A percentile compares a stretch with the other conserved stretches of the same genome.
Conservation (phyloP, 2,797 vertebrate genomes). For the Etheostoma perlongum region DNA sequence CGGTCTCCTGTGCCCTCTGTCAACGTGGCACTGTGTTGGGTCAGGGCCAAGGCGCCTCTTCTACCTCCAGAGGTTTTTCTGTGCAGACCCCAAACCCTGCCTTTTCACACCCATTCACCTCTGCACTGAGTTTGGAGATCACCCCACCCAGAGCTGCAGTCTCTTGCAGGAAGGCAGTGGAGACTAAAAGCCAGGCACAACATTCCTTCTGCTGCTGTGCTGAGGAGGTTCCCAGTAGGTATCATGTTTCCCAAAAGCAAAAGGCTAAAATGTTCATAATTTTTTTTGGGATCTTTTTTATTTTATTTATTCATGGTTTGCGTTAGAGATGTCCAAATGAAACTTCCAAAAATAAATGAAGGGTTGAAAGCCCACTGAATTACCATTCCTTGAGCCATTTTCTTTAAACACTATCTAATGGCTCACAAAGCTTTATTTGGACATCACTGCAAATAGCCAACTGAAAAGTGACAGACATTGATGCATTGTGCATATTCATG, state of each 20-base stretch:
- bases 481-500: too few species aligned
- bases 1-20: constrained; percentile 80
- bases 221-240: constrained; percentile 65
- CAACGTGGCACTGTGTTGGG: constrained; percentile 72
- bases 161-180: constrained; percentile 2
- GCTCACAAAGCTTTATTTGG: too few species aligned
- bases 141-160: constrained; percentile 55
- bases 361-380: too few species aligned
- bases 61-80: constrained; percentile 74
- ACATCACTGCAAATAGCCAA: too few species aligned
- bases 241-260: not conserved
- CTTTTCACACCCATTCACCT: constrained; percentile 28
- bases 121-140: constrained; percentile 55
- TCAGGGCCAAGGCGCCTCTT: constrained; percentile 71
- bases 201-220: constrained; percentile 38
- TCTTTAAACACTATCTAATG: too few species aligned
- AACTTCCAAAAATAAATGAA: too few species aligned
- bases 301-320: too few species aligned
- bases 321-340: too few species aligned
- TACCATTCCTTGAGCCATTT: too few species aligned
- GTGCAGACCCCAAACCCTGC: constrained; percentile 11
- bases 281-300: too few species aligned
- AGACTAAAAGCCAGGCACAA: constrained; percentile 36
- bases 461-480: too few species aligned
- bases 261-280: not conserved